Base-by-base conservation (phyloP, 2,113 vertebrate genomes). In the Agapornis roseicollis region DNA sequence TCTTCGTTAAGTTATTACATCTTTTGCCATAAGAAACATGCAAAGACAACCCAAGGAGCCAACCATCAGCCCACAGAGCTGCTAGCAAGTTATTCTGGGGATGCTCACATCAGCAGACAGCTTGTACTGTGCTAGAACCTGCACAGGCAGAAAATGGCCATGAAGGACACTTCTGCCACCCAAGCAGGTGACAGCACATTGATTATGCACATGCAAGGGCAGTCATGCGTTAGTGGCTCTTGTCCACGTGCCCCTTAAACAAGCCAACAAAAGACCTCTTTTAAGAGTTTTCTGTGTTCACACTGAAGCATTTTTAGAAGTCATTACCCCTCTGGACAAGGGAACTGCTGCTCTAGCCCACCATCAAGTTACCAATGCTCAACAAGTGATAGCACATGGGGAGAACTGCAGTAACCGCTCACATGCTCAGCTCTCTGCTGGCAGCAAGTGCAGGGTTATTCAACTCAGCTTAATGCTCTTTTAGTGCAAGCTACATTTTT, bases 361-460 rank as follows among this genome's bases (percentile, higher is more conserved):
- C 60, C 58, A 2, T 17, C 46, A 9, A 49, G 88, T 22, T 49
- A 68, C 41, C 58, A 8, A 66, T 47, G 74, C 0, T 65, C 17
- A 15, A 23, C 49, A 25, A 76, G 90, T 2, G 6, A 11, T 0
- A 2, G 74, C 10, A 14, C 37, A 10, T 0, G 1, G 44, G 81
- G 55, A 80, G 65, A 35, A 11, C 3, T 0, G 16, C 89, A 20
- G 65, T 1, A 4, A 7, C 64, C 5, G 77, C 69, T 73, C 46
- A 13, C 76, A 61, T 33, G 3, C 69, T 46, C 1, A 33, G 95
- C 72, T 69, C 73, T 14, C 3, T 5, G 81, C 93, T 42, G 64
- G 95, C 94, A 88, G 92, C 85, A 8, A 82, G 85, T 7, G 79
- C 88, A 88, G 80, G 85, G 92, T 93, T 27, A 93, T 86, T 44